These are phyloP conservation scores for Charina bottae DNA, from an alignment of 2,113 vertebrate species.

Conservation along the genomic window DNA sequence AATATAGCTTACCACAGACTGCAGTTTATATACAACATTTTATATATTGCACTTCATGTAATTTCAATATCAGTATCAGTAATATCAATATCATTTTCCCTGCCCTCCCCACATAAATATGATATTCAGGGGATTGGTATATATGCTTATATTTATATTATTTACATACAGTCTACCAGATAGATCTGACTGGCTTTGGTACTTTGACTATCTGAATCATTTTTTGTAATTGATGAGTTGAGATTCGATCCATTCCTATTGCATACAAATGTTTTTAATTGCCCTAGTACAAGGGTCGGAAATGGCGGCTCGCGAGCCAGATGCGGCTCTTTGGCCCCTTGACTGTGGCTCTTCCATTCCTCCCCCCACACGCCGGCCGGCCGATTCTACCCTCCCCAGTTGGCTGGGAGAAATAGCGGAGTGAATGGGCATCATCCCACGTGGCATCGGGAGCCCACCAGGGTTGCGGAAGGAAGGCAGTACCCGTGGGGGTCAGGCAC, in stretches of 20 bases:
- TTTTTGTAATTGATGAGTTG: neutral
- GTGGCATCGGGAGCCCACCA: too few species aligned
- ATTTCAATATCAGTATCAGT: neutral
- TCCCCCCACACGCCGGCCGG: too few species aligned
- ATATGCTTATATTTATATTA: neutral
- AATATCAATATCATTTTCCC: neutral
- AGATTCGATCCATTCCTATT: neutral
- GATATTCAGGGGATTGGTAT: neutral
- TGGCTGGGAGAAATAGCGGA: too few species aligned
- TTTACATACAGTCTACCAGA: neutral
- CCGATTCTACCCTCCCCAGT: too few species aligned
- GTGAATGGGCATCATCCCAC: too few species aligned
- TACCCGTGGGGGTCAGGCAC: too few species aligned
- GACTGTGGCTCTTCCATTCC: too few species aligned
- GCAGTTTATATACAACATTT: neutral
- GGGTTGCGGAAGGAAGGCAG: too few species aligned
- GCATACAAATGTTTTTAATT: neutral
- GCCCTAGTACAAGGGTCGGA: neutral
- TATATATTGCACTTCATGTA: neutral
- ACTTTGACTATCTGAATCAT: neutral
- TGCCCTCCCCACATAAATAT: neutral
- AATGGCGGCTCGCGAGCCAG: too few species aligned
- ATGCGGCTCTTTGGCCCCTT: too few species aligned
- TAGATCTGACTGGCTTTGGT: neutral
- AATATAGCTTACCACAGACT: neutral